Conservation (phyloP, 1,140 invertebrate genomes). For the Pseudomyrmex cubaensis region DNA sequence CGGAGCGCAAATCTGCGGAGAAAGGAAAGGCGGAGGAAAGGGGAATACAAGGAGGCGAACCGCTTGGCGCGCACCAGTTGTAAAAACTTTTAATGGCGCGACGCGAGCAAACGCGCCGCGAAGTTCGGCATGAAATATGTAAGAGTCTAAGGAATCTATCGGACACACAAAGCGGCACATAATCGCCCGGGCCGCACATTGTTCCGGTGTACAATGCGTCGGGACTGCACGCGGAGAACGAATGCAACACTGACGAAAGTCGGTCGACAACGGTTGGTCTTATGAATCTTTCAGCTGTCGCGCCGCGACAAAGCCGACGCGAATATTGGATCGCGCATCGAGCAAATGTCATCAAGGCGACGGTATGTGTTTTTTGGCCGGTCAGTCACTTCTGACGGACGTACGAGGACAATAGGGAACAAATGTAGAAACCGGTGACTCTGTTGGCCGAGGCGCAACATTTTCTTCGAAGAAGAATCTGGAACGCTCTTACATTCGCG, state of each 20-base stretch:
- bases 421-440: too few species aligned
- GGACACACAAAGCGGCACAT: conserved; percentile 58
- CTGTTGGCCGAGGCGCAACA: too few species aligned
- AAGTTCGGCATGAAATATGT: conserved; percentile 68
- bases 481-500: not conserved
- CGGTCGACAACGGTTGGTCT: conserved; percentile 42
- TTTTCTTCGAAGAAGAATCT: too few species aligned
- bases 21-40: not conserved
- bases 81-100: conserved; percentile 67
- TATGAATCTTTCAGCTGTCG: conserved; percentile 67
- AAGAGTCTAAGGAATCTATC: conserved; percentile 58
- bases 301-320: conserved; percentile 47
- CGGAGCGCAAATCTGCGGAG: not conserved
- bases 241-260: conserved; percentile 65
- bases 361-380: conserved; percentile 9
- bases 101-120: conserved; percentile 28
- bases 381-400: not conserved
- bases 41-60: conserved; percentile 7
- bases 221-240: conserved; percentile 49
- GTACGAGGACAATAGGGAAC: not conserved
- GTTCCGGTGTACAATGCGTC: conserved; percentile 64
- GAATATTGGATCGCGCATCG: conserved; percentile 23
- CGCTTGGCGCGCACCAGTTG: not conserved
- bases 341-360: conserved; percentile 41
- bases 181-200: conserved; percentile 63